Conservation (phyloP, 2,888 invertebrate genomes). For the Podabrus alpinus region DNA sequence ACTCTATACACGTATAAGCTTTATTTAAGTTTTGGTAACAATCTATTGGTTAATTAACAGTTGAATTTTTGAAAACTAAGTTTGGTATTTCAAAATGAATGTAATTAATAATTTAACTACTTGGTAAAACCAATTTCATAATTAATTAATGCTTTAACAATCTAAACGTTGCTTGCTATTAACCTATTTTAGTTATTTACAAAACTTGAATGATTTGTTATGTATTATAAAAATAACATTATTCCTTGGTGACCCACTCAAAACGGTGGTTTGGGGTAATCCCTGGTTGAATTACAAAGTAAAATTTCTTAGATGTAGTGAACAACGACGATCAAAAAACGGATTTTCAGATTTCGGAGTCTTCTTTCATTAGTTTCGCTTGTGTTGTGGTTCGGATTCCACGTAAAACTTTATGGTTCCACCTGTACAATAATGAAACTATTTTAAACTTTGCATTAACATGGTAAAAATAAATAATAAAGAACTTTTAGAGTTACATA, state of each 20-base stretch:
- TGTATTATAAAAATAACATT: too few species aligned
- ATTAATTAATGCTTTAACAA: neutral
- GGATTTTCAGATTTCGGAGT: too few species aligned
- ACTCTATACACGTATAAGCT: neutral
- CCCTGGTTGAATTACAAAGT: too few species aligned
- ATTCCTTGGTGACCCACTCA: too few species aligned
- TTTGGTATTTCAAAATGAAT: neutral
- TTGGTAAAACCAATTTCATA: neutral
- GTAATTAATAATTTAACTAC: neutral
- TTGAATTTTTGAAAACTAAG: neutral
- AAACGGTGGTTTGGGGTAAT: too few species aligned
- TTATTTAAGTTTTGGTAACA: neutral
- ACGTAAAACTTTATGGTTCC: too few species aligned
- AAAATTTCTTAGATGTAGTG: too few species aligned
- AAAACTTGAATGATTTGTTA: neutral
- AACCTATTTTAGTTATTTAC: neutral
- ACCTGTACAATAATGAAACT: too few species aligned
- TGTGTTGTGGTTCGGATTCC: too few species aligned
- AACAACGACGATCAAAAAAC: too few species aligned
- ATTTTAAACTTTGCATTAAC: too few species aligned
- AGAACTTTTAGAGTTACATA: neutral
- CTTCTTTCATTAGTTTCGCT: too few species aligned
- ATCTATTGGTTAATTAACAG: neutral
- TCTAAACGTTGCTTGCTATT: neutral
- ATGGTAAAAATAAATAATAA: neutral